Evolutionary conservation across 2,888 invertebrate species (phyloP).

Genomic region (Glaucopsyche alexis): DNA sequence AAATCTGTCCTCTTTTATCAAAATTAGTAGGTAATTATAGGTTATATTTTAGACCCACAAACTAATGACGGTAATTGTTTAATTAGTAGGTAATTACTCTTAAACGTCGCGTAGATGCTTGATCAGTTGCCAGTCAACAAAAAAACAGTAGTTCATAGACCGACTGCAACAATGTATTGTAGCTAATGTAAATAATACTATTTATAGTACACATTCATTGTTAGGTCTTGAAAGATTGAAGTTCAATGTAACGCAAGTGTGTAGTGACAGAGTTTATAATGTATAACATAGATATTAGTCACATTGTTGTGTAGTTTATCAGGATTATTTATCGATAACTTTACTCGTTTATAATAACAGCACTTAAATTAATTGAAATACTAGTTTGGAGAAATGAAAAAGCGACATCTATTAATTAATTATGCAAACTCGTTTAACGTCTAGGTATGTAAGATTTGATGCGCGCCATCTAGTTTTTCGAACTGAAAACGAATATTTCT

Average conservation of each 20-base stretch:
- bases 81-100: neutral
- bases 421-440: neutral
- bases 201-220: conserved; percentile 17
- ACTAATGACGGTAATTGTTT: neutral
- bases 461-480: conserved; percentile 18
- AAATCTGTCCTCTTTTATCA: no score
- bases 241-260: conserved; percentile 4
- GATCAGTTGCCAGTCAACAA: conserved; percentile 3
- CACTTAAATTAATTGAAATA: neutral
- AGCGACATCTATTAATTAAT: conserved; percentile 25
- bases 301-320: no score
- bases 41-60: no score
- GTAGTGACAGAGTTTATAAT: neutral
- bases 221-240: conserved; percentile 12
- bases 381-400: neutral
- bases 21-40: no score
- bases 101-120: neutral
- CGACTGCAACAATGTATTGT: conserved; percentile 20
- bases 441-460: neutral
- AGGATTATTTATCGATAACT: no score
- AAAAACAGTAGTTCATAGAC: neutral
- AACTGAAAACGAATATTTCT: neutral
- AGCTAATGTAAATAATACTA: conserved; percentile 15
- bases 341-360: neutral
- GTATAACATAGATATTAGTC: neutral